phyloP scores from a whole-genome alignment of 2,113 vertebrate species.

The Aldabrachelys gigantea region DNA sequence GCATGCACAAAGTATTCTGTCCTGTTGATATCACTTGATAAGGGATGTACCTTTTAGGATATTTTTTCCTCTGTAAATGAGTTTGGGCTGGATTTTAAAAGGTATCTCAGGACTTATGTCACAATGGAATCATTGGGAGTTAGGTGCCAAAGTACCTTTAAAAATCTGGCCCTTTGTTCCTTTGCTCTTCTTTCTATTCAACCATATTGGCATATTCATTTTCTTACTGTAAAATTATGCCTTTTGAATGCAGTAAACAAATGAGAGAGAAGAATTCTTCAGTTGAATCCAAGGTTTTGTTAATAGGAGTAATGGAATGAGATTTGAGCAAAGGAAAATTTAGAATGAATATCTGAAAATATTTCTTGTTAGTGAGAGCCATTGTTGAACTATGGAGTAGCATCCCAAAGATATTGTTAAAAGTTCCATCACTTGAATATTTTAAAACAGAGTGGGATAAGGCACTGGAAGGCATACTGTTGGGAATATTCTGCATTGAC shows the following conservation, averaged over 20 bases:
- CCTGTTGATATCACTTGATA: not conserved
- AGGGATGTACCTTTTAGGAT: slow-evolving; percentile 13
- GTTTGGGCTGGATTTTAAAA: not conserved
- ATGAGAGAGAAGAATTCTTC: not conserved
- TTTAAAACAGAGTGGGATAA: not conserved
- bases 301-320: not conserved
- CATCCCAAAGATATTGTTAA: not conserved
- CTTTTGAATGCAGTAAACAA: not conserved
- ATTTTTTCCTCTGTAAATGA: not conserved
- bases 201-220: not conserved
- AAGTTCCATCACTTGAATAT: not conserved
- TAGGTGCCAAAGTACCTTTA: no score
- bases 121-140: not conserved
- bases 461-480: not conserved
- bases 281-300: not conserved
- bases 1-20: not conserved
- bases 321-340: not conserved
- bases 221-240: not conserved
- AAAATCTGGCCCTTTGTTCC: not conserved
- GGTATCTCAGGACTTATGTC: not conserved
- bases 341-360: not conserved
- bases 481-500: not conserved
- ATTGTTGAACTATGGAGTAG: not conserved
- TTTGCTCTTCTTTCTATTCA: not conserved
- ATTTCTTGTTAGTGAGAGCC: not conserved